phyloP scores from a whole-genome alignment of 1,140 invertebrate species.

The Pogonognathellus flavescens region DNA sequence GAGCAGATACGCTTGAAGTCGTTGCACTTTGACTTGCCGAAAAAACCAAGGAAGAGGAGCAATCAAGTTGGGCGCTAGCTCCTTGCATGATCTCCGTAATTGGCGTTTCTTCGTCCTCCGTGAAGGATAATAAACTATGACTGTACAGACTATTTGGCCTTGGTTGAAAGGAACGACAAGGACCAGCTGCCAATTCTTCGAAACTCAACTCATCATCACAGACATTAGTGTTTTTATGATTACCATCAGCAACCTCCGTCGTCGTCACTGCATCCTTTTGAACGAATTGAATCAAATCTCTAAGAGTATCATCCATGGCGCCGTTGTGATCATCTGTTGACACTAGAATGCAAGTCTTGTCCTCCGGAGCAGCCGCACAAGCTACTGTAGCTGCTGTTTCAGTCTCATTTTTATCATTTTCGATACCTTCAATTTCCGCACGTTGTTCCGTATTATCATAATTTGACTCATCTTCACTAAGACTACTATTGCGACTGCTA shows the following conservation, averaged over 20 bases:
- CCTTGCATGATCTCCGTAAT: constrained; percentile 26
- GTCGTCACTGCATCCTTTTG: not conserved
- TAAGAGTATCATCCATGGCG: constrained; percentile 22
- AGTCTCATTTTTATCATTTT: constrained; percentile 23
- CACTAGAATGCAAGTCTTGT: constrained; percentile 44
- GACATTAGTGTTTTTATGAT: constrained; percentile 12
- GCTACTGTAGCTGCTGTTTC: constrained; percentile 10
- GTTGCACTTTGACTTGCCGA: not conserved
- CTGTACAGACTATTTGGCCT: constrained; percentile 6
- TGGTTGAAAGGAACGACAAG: constrained; percentile 9
- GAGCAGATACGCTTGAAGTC: not conserved
- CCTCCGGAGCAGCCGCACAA: constrained; percentile 16
- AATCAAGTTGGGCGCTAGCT: constrained; percentile 50
- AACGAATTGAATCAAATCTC: constrained; percentile 43
- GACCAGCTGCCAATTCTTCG: constrained; percentile 31
- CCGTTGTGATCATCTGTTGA: constrained; percentile 5
- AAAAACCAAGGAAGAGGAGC: not conserved
- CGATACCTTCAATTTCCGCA: constrained; percentile 19
- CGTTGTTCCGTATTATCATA: not conserved
- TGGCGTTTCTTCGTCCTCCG: constrained; percentile 62
- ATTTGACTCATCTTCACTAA: constrained; percentile 14
- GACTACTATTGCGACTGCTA: constrained; percentile 43
- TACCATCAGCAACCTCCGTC: not conserved
- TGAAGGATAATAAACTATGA: constrained; percentile 40
- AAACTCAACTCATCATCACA: constrained; percentile 45